Conservation (phyloP, 2,888 invertebrate genomes). For the Beris morrisii region DNA sequence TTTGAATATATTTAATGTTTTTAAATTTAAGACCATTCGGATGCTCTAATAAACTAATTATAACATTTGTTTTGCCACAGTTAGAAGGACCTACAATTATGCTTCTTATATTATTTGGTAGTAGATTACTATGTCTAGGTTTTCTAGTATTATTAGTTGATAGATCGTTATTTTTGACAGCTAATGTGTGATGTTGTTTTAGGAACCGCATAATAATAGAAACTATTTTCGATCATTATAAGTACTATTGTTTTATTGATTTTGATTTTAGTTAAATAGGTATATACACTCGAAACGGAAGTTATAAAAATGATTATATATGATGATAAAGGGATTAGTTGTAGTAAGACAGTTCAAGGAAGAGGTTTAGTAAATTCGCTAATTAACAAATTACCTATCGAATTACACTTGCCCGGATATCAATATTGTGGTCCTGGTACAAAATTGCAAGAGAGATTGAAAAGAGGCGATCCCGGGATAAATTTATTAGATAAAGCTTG, state of each 20-base stretch:
- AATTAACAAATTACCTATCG: slow-evolving; percentile 42
- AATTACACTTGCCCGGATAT: slow-evolving; percentile 43
- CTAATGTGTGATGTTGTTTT: neutral
- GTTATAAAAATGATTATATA: no score
- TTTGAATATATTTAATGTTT: slow-evolving; percentile 49
- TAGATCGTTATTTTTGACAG: no score
- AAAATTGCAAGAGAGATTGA: slow-evolving; percentile 43
- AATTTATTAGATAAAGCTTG: slow-evolving; percentile 44
- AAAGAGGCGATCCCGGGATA: slow-evolving; percentile 42
- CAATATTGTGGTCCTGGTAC: slow-evolving; percentile 46
- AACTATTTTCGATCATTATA: no score
- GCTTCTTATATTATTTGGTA: no score
- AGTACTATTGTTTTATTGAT: no score
- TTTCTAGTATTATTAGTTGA: no score
- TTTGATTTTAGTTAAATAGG: no score
- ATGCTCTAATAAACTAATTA: slow-evolving; percentile 46
- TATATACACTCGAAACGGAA: no score
- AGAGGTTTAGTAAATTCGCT: neutral
- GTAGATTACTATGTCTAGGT: no score
- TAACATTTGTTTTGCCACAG: slow-evolving; percentile 50
- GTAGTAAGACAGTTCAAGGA: no score
- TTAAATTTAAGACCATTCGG: slow-evolving; percentile 48
- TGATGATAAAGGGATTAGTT: no score
- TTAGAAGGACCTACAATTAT: slow-evolving; percentile 49
- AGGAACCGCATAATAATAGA: no score